Base-by-base conservation (phyloP, 2,113 vertebrate species). In the Axis porcinus region DNA sequence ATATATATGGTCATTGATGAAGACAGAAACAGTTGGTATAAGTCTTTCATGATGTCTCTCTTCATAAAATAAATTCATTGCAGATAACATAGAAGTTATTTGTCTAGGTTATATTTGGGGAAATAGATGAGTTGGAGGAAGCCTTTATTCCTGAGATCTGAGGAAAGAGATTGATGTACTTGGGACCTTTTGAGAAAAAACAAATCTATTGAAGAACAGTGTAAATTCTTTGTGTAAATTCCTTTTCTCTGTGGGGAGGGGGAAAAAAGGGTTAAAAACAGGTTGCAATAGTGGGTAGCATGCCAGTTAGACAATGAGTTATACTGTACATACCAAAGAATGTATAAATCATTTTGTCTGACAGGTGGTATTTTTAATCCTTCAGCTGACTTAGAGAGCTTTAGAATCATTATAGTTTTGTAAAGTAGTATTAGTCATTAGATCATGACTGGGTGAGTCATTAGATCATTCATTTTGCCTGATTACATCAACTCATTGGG, bases 341-440 rank as follows among this genome's bases (percentile, higher is more conserved):
- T 70, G 55, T 94, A 87, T 81, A 95, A 93, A 86, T 97, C 79
- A 94, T 57, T 93, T 96, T 54, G n/a, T 95, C 93, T 97, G 95
- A 95, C 89, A 96, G 86, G 54, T 94, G 92, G 67, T 86, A 93
- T 98, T 98, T 97, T 96, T 85, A 91, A 95, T 97, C 79, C 92
- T 96, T 96, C 36, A 95, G 95, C 74, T 33, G 89, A 96, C 84
- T 98, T 96, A 96, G 50, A 55, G 67, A 88, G 86, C 55, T 97
- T 97, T 97, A 95, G 87, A 94, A 78, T 97, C 93, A 96, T 97
- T 93, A 97, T 28, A 94, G 94, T 50, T 97, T 96, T 97, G 95
- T 93, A 84, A 94, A 91, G 76, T 74, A 92, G 43, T 84, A 28
- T 95, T 89, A 74, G 87, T 70, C 47, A 16, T 83, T 40, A 55